Evolutionary conservation across 2,113 vertebrate species (phyloP).

Genomic region (Malurus elegans): DNA sequence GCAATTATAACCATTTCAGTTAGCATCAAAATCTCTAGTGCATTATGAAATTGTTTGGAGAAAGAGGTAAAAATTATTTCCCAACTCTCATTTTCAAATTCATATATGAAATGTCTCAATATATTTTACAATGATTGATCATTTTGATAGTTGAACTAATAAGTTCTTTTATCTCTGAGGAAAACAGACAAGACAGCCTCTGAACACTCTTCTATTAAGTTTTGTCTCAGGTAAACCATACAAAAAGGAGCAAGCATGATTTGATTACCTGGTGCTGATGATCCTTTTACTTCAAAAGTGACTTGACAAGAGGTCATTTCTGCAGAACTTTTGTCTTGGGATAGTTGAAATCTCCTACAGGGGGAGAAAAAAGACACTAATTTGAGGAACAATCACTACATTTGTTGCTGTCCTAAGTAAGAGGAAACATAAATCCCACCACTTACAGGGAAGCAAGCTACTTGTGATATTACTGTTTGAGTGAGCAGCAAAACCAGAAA

Average conservation of each 20-base stretch:
- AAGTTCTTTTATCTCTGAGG: neutral
- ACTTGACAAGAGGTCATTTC: constrained; percentile 85
- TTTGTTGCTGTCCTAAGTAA: neutral
- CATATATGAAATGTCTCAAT: neutral
- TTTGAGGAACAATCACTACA: neutral
- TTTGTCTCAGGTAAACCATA: neutral
- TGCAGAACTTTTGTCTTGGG: constrained; percentile 1
- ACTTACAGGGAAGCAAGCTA: neutral
- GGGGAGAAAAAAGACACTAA: neutral
- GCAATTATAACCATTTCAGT: neutral
- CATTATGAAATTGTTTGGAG: neutral
- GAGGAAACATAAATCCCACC: neutral
- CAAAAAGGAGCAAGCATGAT: neutral
- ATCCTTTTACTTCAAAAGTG: constrained; percentile 83
- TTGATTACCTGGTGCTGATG: constrained; percentile 82
- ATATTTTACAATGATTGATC: neutral
- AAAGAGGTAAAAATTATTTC: neutral
- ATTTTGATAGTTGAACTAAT: neutral
- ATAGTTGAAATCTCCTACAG: neutral
- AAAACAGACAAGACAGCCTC: neutral
- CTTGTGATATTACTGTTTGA: neutral
- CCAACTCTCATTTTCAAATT: neutral
- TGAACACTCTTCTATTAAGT: neutral
- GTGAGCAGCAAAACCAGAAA: neutral
- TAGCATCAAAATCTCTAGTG: neutral